Conservation (phyloP, 2,113 vertebrate species). For the Rhinoptilus africanus region DNA sequence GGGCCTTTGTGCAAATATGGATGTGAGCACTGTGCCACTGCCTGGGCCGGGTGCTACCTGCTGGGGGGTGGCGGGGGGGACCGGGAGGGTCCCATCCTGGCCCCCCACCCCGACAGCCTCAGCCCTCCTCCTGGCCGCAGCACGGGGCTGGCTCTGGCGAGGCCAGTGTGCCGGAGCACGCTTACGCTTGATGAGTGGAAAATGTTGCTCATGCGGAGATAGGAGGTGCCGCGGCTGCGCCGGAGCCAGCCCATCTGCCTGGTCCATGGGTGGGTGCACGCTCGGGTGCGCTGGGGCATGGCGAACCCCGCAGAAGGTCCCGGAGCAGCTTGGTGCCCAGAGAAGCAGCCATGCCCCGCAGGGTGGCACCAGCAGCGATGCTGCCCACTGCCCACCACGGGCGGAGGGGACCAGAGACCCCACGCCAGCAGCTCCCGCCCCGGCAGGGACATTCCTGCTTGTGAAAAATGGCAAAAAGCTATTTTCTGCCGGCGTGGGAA, state of each 20-base stretch:
- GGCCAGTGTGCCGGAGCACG: neutral
- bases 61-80: neutral
- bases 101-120: rapidly evolving
- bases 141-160: neutral
- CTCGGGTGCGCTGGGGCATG: neutral
- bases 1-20: slow-evolving; percentile 83
- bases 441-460: neutral
- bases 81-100: neutral
- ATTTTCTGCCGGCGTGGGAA: neutral
- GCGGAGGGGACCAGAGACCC: neutral
- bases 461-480: neutral
- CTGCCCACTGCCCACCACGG: rapidly evolving
- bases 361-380: neutral
- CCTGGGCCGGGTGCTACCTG: slow-evolving; percentile 28
- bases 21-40: slow-evolving; percentile 12
- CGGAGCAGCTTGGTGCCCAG: rapidly evolving
- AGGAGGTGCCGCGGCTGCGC: neutral
- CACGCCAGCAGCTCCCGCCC: rapidly evolving
- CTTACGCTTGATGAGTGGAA: neutral
- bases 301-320: rapidly evolving
- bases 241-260: rapidly evolving
- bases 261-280: neutral
- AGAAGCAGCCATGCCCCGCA: neutral
- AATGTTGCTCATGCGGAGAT: neutral
- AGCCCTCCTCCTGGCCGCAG: neutral